Percentiles rank a stretch among this genome's conserved stretches.
Evolutionary conservation across 2,113 vertebrate genomes (phyloP).

Genomic region (Sapajus apella): DNA sequence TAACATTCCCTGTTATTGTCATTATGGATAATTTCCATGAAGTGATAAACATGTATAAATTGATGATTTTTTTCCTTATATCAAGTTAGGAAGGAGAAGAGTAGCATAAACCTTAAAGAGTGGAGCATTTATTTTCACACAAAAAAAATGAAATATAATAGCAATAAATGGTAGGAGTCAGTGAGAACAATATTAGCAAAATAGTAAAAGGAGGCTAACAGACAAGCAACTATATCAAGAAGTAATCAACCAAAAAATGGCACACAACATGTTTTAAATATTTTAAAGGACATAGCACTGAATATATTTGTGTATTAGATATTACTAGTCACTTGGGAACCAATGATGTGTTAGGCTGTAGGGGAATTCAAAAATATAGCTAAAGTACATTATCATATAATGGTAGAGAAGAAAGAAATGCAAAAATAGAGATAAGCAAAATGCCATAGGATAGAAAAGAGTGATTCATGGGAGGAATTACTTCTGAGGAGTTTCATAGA

Average conservation of each 20-base stretch:
- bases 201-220: not conserved
- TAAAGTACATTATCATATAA: not conserved
- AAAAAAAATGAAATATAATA: conserved; percentile 10
- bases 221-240: not conserved
- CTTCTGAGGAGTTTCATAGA: not conserved
- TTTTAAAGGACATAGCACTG: conserved; percentile 10
- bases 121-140: conserved; percentile 56
- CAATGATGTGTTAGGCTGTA: not conserved
- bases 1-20: not conserved
- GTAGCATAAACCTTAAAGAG: conserved; percentile 31
- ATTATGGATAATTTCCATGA: not conserved
- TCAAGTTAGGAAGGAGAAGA: conserved; percentile 55
- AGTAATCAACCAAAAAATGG: not conserved
- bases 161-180: not conserved
- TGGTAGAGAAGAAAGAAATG: not conserved
- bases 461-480: not conserved
- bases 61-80: not conserved
- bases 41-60: not conserved
- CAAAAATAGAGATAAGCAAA: conserved; percentile 19
- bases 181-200: not conserved
- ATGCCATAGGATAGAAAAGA: not conserved
- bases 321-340: not conserved
- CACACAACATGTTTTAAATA: not conserved
- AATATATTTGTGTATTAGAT: not conserved
- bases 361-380: not conserved